Conservation (phyloP, 2,888 invertebrate species). For the Lasioglossum pauxillum region DNA sequence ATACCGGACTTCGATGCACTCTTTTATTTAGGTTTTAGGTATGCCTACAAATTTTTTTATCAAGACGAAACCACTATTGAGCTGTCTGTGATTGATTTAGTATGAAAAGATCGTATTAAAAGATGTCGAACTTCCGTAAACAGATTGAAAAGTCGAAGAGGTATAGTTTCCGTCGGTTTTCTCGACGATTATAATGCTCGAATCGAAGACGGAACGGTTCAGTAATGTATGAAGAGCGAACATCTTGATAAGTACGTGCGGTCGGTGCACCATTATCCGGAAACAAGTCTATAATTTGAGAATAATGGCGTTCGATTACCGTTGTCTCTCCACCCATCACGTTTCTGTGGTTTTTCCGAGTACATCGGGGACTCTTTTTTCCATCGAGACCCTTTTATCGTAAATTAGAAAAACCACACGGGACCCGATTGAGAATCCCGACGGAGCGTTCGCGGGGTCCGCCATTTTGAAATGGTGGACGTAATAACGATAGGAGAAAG, state of each 20-base stretch:
- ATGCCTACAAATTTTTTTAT: background rate
- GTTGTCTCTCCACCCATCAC: conserved; percentile 14
- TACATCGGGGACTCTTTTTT: conserved; percentile 1
- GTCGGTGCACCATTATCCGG: conserved; percentile 55
- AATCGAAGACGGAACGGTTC: conserved; percentile 22
- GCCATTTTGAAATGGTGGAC: background rate
- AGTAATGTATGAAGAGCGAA: conserved; percentile 25
- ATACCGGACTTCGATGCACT: background rate
- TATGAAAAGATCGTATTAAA: background rate
- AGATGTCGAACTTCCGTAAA: background rate
- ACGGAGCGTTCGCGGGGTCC: background rate
- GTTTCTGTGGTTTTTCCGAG: conserved; percentile 22
- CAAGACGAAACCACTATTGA: background rate
- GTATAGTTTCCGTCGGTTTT: background rate
- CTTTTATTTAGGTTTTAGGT: background rate
- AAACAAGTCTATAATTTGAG: conserved; percentile 71
- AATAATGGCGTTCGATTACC: conserved; percentile 65
- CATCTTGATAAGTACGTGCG: conserved; percentile 40
- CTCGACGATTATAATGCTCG: background rate
- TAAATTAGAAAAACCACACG: background rate
- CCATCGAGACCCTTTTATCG: background rate
- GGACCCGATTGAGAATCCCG: background rate
- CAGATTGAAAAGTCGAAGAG: background rate
- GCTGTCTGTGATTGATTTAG: background rate
- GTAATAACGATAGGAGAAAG: background rate